A percentile compares a stretch with the other conserved stretches of the same genome.
Conservation (phyloP, 2,888 invertebrate genomes). For the Keiferia lycopersicella region DNA sequence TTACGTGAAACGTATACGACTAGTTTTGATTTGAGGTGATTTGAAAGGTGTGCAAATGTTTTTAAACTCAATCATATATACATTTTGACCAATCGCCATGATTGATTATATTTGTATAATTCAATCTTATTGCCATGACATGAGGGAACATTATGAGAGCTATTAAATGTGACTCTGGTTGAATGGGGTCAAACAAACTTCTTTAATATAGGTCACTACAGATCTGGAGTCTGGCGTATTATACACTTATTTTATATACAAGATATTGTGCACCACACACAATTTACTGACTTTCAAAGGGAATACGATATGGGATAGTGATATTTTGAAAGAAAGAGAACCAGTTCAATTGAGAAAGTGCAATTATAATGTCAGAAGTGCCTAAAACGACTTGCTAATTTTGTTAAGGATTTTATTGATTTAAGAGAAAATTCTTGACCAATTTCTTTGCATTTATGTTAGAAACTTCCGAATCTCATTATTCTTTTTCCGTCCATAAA, state of each 20-base stretch:
- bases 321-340: neutral
- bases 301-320: neutral
- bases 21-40: too few relatives aligned
- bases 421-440: neutral
- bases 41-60: too few relatives aligned
- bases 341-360: neutral
- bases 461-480: conserved; percentile 13
- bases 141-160: neutral
- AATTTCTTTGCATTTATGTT: neutral
- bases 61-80: too few relatives aligned
- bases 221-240: neutral
- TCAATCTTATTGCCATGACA: too few relatives aligned
- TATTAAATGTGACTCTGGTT: neutral
- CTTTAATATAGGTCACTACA: too few relatives aligned
- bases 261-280: neutral
- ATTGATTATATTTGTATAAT: too few relatives aligned
- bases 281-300: neutral
- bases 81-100: too few relatives aligned
- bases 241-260: neutral
- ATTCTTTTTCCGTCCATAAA: conserved; percentile 23
- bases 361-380: conserved; percentile 15
- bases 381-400: neutral
- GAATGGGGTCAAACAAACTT: neutral
- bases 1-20: too few relatives aligned
- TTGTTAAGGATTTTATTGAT: conserved; percentile 5